Conservation (phyloP, 2,113 vertebrate genomes). For the Myotis lucifugus region DNA sequence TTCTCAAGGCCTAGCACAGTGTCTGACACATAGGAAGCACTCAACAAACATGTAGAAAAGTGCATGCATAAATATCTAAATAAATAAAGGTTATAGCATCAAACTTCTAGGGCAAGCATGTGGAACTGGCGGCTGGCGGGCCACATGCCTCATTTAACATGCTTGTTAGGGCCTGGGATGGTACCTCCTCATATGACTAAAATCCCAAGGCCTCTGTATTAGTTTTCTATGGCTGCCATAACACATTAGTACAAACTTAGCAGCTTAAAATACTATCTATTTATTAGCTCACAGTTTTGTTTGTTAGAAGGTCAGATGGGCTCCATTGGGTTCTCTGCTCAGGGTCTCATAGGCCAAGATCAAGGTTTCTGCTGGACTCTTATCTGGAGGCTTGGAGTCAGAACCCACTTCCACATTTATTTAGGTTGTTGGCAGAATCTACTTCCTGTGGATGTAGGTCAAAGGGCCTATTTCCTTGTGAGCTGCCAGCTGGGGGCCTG, state of each 20-base stretch:
- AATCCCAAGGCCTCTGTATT: neutral
- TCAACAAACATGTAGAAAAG: conserved; percentile 9
- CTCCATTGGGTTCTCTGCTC: neutral
- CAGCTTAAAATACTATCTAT: conserved; percentile 13
- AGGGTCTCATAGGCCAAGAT: neutral
- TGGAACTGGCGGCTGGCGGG: too few species aligned
- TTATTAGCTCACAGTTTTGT: conserved; percentile 36
- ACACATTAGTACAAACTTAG: neutral
- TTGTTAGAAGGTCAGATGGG: neutral
- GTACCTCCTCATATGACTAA: neutral
- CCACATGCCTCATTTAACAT: too few species aligned
- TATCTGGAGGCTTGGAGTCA: neutral
- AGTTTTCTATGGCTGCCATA: neutral
- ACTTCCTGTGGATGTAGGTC: neutral
- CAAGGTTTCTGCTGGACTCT: conserved; percentile 3
- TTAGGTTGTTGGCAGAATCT: conserved; percentile 27
- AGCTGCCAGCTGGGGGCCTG: neutral
- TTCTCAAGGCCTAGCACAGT: neutral
- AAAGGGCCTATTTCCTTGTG: neutral
- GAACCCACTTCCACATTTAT: conserved; percentile 19
- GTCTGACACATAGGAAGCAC: neutral
- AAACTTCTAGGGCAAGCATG: neutral
- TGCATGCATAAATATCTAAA: conserved; percentile 1
- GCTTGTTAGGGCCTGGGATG: neutral
- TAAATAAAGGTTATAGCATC: conserved; percentile 22